Base-by-base conservation (phyloP, 2,888 invertebrate species). In the Dermolepida albohirtum region DNA sequence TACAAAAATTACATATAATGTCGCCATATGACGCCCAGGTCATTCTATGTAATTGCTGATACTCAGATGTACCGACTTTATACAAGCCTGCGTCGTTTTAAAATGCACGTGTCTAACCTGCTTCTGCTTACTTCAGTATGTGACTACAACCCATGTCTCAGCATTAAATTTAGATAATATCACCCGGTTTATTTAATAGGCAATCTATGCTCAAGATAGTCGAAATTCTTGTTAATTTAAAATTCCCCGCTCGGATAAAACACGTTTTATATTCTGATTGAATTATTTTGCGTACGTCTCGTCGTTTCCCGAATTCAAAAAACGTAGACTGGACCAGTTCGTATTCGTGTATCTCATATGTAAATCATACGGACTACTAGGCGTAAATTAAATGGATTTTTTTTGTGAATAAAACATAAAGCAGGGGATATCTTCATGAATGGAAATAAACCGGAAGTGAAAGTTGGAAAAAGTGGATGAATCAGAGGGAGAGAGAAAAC, bases 241-340 rank as follows among this genome's bases (percentile, higher is more conserved):
- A 64, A 66, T 66, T 65, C 68, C 57, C 62, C 50, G 43, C 63
- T 27, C 43, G 66, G 52, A 55, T 66, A 55, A 68, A 66, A 66
- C 66, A 50, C 57, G 68, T 65, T 68, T 70, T 70, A 68, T 63
- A 68, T 69, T 69, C 66, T 66, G 63, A 69, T 70, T 70, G 68
- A 70, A 68, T 68, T 68, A 70, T 63, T 64, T 66, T 65, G 59
- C 64, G 64, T 66, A 66, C 66, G 66, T 66, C 62, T 51, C 47
- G 12, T 59, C 44, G 16, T 14, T 17, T 5, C n/a, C 22, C 11
- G 5, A 17, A 41, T 41, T 17, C 22, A 11, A 40, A 34, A 55
- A 29, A n/a, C 22, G 55, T 10, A 41, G 17, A 40, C 41, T 11
- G 17, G 34, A 34, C 34, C 54, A 41, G n/a, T 17, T 11, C 41